Base-by-base conservation (phyloP, 2,888 invertebrate genomes). In the Cryptus viduatorius region DNA sequence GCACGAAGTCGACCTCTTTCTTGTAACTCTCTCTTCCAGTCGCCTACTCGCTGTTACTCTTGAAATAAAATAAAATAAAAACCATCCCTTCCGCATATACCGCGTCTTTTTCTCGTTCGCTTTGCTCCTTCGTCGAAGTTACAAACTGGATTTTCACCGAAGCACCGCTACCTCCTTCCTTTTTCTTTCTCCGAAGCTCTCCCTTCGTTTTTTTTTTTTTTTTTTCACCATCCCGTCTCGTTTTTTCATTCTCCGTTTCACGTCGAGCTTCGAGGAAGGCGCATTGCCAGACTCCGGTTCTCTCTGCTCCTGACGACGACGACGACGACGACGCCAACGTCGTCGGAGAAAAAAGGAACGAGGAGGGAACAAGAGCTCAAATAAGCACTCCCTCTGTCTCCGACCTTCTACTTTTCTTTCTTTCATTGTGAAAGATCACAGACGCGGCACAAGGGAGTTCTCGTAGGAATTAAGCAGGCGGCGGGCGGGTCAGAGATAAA, bases 91-190 rank as follows among this genome's bases (percentile, higher is more conserved):
- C 79, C 83, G 68, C 79, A 71, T 53, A 61, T 46, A 64, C 10
- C 16, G 61, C 50, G 77, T 80, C 84, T 75, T 83, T 79, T 10
- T 72, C 73, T 53, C 50, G 48, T 76, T 79, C 80, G 76, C 84
- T 82, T 83, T 85, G 82, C 80, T 82, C 59, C 81, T 83, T 85
- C 80, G 86, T 84, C 76, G 31, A 85, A 90, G 88, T 90, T 90
- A 88, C 87, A 88, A 91, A 91, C 89, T 89, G 86, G 87, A 90
- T 90, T 90, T 87, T 87, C 84, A 73, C 79, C 76, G 71, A 64
- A 65, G 75, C 71, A 83, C 64, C 78, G 78, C 68, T 53, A 46
- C 19, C 68, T 65, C 68, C 37, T 59, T 46, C 44, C 31, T 71
- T 31, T 44, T 71, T 46, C 37, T 53, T n/a, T 19, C 71, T n/a